These are phyloP conservation scores for Vulpes lagopus DNA, from an alignment of 2,113 vertebrate species.

Conservation along the genomic window DNA sequence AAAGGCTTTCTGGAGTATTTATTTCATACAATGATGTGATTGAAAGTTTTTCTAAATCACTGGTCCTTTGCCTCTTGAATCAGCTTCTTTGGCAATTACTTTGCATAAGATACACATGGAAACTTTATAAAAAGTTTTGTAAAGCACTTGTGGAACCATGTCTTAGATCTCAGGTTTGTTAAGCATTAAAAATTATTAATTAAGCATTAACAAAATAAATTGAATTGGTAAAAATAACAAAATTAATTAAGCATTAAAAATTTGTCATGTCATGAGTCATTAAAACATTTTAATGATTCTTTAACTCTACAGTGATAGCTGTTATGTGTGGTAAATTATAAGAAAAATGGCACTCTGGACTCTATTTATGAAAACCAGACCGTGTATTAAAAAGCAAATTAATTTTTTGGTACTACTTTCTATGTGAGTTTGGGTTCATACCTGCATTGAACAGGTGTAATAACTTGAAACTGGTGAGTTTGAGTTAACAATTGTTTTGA, in stretches of 20 bases:
- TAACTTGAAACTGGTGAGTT: slow-evolving; percentile 38
- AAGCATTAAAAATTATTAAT: slow-evolving; percentile 18
- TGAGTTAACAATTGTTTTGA: slow-evolving; percentile 31
- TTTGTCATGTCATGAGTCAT: background rate
- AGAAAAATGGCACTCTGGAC: background rate
- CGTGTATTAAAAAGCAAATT: slow-evolving; percentile 34
- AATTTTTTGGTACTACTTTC: slow-evolving; percentile 11
- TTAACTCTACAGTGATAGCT: slow-evolving; percentile 1
- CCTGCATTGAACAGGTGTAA: background rate
- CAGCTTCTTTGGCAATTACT: background rate
- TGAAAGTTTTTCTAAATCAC: background rate
- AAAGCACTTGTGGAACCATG: background rate
- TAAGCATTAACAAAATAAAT: background rate
- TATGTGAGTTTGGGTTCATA: background rate
- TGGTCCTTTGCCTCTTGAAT: slow-evolving; percentile 2
- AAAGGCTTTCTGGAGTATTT: background rate
- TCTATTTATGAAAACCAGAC: background rate
- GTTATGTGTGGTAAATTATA: background rate
- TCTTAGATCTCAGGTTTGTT: slow-evolving; percentile 38
- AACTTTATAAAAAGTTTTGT: background rate
- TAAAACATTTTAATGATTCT: background rate
- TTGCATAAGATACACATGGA: background rate
- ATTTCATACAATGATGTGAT: background rate
- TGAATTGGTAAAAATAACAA: background rate
- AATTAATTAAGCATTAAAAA: background rate